Conservation (phyloP, 2,113 vertebrate genomes). For the Zosterops hypoxanthus region DNA sequence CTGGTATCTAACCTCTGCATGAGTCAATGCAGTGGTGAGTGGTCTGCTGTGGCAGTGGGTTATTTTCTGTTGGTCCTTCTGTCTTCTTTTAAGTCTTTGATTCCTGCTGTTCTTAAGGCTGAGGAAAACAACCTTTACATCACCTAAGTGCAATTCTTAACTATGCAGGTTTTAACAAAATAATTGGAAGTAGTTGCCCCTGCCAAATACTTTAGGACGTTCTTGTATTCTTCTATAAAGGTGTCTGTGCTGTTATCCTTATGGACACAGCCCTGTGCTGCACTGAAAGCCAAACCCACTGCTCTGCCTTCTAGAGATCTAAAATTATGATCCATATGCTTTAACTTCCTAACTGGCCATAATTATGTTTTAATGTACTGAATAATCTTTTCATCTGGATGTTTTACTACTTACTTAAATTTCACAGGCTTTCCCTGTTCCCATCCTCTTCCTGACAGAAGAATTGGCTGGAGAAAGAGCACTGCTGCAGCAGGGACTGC, state of each 20-base stretch:
- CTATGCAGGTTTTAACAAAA: background rate
- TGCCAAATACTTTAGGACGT: background rate
- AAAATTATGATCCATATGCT: background rate
- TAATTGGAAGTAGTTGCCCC: background rate
- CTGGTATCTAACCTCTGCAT: background rate
- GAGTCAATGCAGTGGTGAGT: background rate
- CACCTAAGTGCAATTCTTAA: too few species aligned
- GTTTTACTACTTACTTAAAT: slow-evolving; percentile 17
- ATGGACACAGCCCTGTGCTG: background rate
- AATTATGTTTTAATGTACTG: slow-evolving; percentile 11
- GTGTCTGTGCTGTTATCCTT: background rate
- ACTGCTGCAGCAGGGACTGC: background rate
- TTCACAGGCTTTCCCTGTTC: background rate
- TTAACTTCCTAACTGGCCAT: slow-evolving; percentile 15
- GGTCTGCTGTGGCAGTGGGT: background rate
- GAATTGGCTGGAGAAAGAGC: background rate
- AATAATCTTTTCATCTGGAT: slow-evolving; percentile 37
- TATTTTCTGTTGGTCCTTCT: background rate
- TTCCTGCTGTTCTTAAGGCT: background rate
- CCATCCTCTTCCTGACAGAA: background rate
- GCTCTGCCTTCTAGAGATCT: background rate
- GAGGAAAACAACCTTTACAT: background rate
- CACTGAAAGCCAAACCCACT: background rate
- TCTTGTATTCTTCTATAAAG: background rate
- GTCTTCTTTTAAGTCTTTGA: background rate